Evolutionary conservation across 2,888 invertebrate genomes (phyloP).

Genomic region (Agrenia bidenticulata): DNA sequence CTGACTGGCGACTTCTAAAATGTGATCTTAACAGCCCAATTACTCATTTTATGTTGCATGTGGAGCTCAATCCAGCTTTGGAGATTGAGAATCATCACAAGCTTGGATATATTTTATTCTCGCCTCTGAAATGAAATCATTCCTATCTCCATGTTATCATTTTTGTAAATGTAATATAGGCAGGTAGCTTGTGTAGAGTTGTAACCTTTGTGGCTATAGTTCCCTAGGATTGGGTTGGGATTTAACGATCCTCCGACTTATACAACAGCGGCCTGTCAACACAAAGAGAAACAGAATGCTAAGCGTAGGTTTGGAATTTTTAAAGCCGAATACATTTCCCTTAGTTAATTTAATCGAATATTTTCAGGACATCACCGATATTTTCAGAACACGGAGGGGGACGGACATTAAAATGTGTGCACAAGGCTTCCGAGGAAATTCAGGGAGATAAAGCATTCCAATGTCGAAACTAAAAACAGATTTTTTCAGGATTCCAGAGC

Average conservation of each 20-base stretch:
- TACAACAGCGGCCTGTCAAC: conserved; percentile 13
- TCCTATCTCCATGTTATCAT: background rate
- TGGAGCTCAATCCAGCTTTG: too few relatives aligned
- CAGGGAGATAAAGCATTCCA: background rate
- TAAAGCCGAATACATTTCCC: conserved; percentile 12
- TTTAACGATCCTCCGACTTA: background rate
- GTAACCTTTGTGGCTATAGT: too few relatives aligned
- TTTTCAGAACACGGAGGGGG: conserved; percentile 14
- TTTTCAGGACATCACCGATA: conserved; percentile 9
- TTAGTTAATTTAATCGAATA: background rate
- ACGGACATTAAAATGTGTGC: background rate
- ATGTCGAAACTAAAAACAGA: too few relatives aligned
- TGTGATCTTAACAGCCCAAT: too few relatives aligned
- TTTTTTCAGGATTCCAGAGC: too few relatives aligned
- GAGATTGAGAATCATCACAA: too few relatives aligned
- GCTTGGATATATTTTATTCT: too few relatives aligned
- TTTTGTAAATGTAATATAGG: background rate
- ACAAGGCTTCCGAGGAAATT: background rate
- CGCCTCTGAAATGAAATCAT: too few relatives aligned
- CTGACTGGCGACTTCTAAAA: too few relatives aligned
- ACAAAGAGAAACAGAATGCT: conserved; percentile 11
- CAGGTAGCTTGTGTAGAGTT: too few relatives aligned
- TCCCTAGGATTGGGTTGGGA: too few relatives aligned
- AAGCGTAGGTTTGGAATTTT: conserved; percentile 25
- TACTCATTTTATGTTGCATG: too few relatives aligned